Conservation (phyloP, 2,113 vertebrate species). For the Oncorhynchus gorbuscha region DNA sequence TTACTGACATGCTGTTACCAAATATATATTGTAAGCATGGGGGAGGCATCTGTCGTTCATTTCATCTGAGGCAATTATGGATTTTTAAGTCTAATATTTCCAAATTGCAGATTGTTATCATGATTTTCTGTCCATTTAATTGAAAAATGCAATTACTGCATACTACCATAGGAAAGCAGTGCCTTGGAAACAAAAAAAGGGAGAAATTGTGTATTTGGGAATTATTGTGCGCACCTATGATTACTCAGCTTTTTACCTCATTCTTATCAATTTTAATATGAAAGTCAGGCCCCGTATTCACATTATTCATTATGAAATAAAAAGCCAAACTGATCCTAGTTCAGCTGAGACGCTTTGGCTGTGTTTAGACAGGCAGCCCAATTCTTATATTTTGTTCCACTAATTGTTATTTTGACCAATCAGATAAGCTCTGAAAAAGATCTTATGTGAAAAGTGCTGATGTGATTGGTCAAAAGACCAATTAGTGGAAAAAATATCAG, state of each 20-base stretch:
- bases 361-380: too few species aligned
- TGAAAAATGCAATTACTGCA: slow-evolving; percentile 38
- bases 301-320: background rate
- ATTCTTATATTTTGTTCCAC: too few species aligned
- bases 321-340: background rate
- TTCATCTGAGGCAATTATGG: slow-evolving; percentile 27
- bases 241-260: background rate
- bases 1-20: background rate
- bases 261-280: background rate
- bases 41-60: slow-evolving; percentile 27
- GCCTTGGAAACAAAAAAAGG: background rate
- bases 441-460: too few species aligned
- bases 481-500: too few species aligned
- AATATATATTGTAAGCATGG: background rate
- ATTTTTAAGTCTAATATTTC: slow-evolving; percentile 25
- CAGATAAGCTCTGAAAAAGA: too few species aligned
- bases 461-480: too few species aligned
- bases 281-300: too few species aligned
- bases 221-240: background rate
- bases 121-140: slow-evolving; percentile 29
- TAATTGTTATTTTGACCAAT: too few species aligned
- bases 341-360: too few species aligned
- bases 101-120: slow-evolving; percentile 33
- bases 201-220: background rate
- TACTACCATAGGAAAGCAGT: too few species aligned